These are phyloP conservation scores for Agriopis aurantiaria DNA, from an alignment of 2,888 invertebrate genomes.

Conservation along the genomic window DNA sequence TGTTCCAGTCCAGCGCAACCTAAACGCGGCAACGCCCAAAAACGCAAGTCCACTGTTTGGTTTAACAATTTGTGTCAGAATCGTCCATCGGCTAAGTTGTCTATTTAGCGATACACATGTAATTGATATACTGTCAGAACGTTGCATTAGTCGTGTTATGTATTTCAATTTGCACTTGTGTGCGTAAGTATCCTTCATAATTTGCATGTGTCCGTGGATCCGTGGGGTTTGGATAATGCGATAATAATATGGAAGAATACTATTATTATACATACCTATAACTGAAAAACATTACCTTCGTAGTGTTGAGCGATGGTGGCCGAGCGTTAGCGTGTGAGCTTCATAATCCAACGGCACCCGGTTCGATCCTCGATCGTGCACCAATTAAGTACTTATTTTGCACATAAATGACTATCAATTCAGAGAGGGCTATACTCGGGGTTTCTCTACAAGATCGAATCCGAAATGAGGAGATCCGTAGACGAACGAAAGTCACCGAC, in stretches of 20 bases:
- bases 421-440: too few species aligned
- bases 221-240: not conserved
- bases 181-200: slow-evolving; percentile 29
- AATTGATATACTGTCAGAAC: slow-evolving; percentile 69
- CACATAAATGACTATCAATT: too few species aligned
- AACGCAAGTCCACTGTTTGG: slow-evolving; percentile 65
- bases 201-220: slow-evolving; percentile 11
- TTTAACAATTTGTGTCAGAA: slow-evolving; percentile 66
- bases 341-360: too few species aligned
- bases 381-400: too few species aligned
- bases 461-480: too few species aligned
- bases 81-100: slow-evolving; percentile 69
- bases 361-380: too few species aligned
- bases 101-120: slow-evolving; percentile 80
- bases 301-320: not conserved
- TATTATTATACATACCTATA: too few species aligned
- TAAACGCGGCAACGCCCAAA: slow-evolving; percentile 66
- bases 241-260: not conserved
- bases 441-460: too few species aligned
- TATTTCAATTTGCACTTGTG: slow-evolving; percentile 44
- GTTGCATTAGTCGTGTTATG: slow-evolving; percentile 52
- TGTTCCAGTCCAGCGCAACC: slow-evolving; percentile 17
- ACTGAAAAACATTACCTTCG: not conserved
- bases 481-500: too few species aligned
- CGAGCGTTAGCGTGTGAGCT: too few species aligned